Base-by-base conservation (phyloP, 2,888 invertebrate species). In the Cristatella mucedo region DNA sequence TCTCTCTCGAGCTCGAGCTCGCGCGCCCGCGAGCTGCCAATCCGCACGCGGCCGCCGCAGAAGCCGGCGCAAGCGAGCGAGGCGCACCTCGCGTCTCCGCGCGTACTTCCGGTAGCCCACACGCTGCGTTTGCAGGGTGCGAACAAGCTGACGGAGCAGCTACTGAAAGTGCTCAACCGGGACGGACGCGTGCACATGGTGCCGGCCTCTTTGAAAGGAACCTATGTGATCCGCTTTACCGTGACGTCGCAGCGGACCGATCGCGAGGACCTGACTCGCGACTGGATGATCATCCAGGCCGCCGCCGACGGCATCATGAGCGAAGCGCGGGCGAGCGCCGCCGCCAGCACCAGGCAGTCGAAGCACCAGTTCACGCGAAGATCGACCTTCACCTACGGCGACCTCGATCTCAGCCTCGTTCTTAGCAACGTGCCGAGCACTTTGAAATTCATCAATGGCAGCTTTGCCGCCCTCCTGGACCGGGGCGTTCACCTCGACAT, bases 381-480 rank as follows among this genome's bases (percentile, higher is more conserved):
- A n/a, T n/a, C n/a, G n/a, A n/a, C n/a, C n/a, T n/a, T n/a, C 18
- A n/a, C 19, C 19, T n/a, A 33, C 5, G 21, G 33, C 34, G 60
- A 82, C 26, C 93, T 89, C 55, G 91, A 91, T 26, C 84, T 91
- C 33, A 89, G 89, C 56, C 73, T 93, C 2, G 73, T 93, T 19
- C 71, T 93, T 36, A 83, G 89, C 37, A 93, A 93, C 66, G 84
- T 85, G 2, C 91, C 91, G 1, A 83, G 85, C 80, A 87, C 87
- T 4, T 93, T 93, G 0, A 93, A 91, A 70, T 82, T 93, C 38
- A 85, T 66, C 40, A 64, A 65, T 45, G 63, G 64, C 9, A 63
- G 62, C 42, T 65, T 62, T 41, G 64, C 61, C 2, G 63, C 64
- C 2, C 48, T 64, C 29, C 63, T 61, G 46, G 63, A 63, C 38